phyloP scores from a whole-genome alignment of 2,797 vertebrate genomes.

The Poecilia picta region DNA sequence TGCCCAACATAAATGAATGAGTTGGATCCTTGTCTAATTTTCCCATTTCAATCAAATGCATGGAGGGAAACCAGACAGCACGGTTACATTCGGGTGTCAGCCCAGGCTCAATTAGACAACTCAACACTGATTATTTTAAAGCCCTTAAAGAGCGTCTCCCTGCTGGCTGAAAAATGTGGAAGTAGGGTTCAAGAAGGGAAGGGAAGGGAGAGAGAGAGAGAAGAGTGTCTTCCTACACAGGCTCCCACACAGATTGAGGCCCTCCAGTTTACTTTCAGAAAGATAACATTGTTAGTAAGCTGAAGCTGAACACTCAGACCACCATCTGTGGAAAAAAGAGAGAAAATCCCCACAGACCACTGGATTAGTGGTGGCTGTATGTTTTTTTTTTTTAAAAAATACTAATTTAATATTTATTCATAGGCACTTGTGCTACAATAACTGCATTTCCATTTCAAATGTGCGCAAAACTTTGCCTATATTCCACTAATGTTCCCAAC shows the following conservation, averaged over 20 bases:
- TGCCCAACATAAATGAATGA: constrained; percentile 74
- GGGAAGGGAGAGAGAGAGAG: constrained; percentile 34
- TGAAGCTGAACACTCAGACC: constrained; percentile 41
- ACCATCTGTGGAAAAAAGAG: constrained; percentile 18
- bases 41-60: constrained; percentile 68
- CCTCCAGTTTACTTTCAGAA: constrained; percentile 59
- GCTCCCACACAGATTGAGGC: constrained; percentile 37
- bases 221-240: constrained; percentile 30
- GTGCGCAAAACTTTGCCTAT: too few relatives aligned
- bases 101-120: constrained; percentile 76
- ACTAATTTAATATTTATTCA: constrained; percentile 28
- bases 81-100: constrained; percentile 71
- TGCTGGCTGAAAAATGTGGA: constrained; percentile 68
- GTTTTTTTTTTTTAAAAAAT: constrained; percentile 26
- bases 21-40: constrained; percentile 52
- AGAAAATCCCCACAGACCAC: neutral
- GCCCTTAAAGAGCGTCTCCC: constrained; percentile 68
- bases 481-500: too few relatives aligned
- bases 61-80: constrained; percentile 79
- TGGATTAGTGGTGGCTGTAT: constrained; percentile 1
- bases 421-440: constrained; percentile 35
- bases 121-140: constrained; percentile 77
- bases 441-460: too few relatives aligned
- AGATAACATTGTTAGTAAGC: constrained; percentile 60
- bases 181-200: constrained; percentile 45